These are phyloP conservation scores for Cinara cedri DNA, from an alignment of 2,888 invertebrate species.

Conservation along the genomic window DNA sequence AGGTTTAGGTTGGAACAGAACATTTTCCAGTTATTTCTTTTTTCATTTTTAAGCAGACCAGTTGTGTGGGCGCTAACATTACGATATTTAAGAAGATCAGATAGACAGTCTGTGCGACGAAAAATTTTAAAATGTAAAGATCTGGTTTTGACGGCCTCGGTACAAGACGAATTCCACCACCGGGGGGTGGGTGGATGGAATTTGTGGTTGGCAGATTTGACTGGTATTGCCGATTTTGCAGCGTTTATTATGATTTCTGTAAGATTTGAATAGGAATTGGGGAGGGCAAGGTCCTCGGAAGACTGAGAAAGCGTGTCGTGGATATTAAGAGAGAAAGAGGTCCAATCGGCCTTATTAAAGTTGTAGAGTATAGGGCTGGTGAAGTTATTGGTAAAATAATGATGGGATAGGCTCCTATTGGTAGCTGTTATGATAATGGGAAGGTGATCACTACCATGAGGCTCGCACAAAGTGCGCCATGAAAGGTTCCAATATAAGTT, in stretches of 20 bases:
- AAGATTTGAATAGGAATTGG: background rate
- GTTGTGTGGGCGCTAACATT: background rate
- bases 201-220: background rate
- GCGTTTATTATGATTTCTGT: constrained; percentile 9
- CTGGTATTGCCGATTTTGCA: background rate
- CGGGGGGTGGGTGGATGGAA: background rate
- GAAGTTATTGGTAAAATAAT: background rate
- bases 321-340: background rate
- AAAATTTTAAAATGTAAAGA: background rate
- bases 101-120: background rate
- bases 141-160: background rate
- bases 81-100: background rate
- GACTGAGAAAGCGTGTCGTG: background rate
- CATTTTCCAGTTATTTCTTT: background rate
- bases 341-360: background rate
- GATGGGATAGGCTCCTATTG: background rate
- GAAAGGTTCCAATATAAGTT: background rate
- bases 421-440: background rate
- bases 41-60: background rate
- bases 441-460: background rate
- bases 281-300: no score
- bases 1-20: constrained; percentile 2
- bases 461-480: background rate
- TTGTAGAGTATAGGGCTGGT: background rate
- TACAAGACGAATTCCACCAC: constrained; percentile 11